phyloP scores from a whole-genome alignment of 64 coral and sea anemone species.

The Pocillopora damicornis region DNA sequence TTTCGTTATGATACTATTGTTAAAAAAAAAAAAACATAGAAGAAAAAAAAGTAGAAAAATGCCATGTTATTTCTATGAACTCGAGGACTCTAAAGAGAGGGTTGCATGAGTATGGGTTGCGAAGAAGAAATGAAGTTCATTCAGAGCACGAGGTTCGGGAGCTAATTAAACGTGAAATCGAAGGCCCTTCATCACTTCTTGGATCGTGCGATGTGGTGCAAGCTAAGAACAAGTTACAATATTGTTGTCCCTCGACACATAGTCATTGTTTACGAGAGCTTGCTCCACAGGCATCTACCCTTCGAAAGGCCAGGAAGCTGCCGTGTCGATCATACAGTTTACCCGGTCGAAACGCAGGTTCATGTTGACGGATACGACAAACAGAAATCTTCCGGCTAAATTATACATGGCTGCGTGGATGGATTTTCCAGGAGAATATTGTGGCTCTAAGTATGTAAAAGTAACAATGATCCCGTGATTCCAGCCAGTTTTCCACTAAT shows the following conservation, averaged over 20 bases:
- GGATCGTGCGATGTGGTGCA: too few species aligned
- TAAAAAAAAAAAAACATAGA: too few species aligned
- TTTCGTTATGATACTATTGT: constrained; percentile 58
- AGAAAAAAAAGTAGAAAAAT: constrained; percentile 54
- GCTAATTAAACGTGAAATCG: too few species aligned
- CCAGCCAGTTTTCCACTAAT: neutral
- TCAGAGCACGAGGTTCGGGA: constrained; percentile 43
- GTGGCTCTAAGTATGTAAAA: constrained; percentile 15
- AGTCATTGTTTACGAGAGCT: neutral
- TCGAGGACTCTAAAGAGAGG: constrained; percentile 66
- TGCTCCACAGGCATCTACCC: neutral
- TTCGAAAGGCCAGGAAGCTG: constrained; percentile 3
- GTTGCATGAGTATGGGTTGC: constrained; percentile 42
- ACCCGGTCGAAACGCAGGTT: neutral
- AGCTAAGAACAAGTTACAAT: too few species aligned
- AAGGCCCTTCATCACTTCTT: too few species aligned
- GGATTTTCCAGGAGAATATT: constrained; percentile 16
- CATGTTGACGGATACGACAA: constrained; percentile 3
- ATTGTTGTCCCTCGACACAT: constrained; percentile 38
- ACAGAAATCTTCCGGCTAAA: neutral
- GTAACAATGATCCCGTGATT: neutral
- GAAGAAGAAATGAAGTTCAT: constrained; percentile 51
- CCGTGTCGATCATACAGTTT: too few species aligned
- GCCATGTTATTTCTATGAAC: constrained; percentile 51
- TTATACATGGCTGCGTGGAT: constrained; percentile 6